Evolutionary conservation across 2,797 vertebrate species (phyloP).

Genomic region (Dermochelys coriacea): DNA sequence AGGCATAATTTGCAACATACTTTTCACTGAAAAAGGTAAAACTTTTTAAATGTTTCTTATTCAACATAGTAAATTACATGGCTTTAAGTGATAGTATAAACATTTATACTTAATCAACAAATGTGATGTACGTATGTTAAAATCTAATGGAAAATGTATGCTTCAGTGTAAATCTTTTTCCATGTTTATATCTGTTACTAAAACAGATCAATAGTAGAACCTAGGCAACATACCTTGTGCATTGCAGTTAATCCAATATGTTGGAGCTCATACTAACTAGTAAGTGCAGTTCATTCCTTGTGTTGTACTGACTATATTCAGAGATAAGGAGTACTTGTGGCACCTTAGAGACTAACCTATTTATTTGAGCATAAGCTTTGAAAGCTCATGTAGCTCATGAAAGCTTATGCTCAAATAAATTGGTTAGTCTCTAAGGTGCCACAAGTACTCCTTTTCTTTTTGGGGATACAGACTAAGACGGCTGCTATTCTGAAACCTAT

Average conservation of each 20-base stretch:
- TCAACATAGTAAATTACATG: background rate
- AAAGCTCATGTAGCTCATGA: too few species aligned
- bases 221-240: background rate
- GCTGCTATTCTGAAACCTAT: background rate
- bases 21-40: background rate
- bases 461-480: too few species aligned
- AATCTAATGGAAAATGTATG: background rate
- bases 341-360: too few species aligned
- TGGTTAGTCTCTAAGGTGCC: too few species aligned
- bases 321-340: too few species aligned
- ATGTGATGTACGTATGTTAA: accelerated
- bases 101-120: background rate
- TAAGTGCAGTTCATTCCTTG: background rate
- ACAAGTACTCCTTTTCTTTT: too few species aligned
- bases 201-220: background rate
- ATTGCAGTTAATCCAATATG: background rate
- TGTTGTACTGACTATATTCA: background rate
- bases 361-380: too few species aligned
- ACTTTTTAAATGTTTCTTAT: background rate
- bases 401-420: too few species aligned
- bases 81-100: background rate
- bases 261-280: background rate
- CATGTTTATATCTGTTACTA: background rate
- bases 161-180: background rate
- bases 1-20: background rate